Percentiles rank a stretch among this genome's conserved stretches.
phyloP scores from a whole-genome alignment of 2,888 invertebrate genomes.

The Fragum whitleyi region DNA sequence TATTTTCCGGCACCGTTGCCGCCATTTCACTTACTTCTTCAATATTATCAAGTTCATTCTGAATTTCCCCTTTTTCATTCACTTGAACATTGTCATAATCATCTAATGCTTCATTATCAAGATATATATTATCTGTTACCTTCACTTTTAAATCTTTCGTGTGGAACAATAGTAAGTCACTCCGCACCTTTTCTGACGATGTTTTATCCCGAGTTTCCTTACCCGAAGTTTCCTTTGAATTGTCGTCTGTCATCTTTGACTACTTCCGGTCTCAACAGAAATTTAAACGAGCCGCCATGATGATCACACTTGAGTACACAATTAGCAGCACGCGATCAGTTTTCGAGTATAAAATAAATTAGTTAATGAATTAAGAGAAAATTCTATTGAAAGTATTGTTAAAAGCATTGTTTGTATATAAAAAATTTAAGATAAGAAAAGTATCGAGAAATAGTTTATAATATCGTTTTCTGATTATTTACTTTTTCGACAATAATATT shows the following conservation, averaged over 20 bases:
- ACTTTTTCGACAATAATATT: background rate
- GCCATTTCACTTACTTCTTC: background rate
- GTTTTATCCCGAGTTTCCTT: background rate
- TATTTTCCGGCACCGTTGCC: background rate
- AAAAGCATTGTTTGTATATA: too few relatives aligned
- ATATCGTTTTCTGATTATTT: background rate
- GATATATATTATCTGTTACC: background rate
- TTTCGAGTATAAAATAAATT: too few relatives aligned
- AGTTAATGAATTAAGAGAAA: too few relatives aligned
- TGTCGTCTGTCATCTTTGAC: conserved; percentile 16
- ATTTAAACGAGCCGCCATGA: background rate
- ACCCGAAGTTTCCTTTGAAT: conserved; percentile 7
- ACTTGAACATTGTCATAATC: background rate
- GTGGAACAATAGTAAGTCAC: background rate
- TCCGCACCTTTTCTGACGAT: background rate
- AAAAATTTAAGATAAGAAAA: too few relatives aligned
- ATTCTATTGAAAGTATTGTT: too few relatives aligned
- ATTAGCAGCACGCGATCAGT: background rate
- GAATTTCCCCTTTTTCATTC: background rate
- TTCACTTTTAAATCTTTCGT: background rate
- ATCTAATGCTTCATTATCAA: background rate
- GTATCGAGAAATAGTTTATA: too few relatives aligned
- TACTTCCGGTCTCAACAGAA: background rate
- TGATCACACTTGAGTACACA: background rate
- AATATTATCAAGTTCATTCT: background rate